Evolutionary conservation across 2,797 vertebrate genomes (phyloP), one percentile per base, ranked within the genome.

Genomic region (Propithecus perrieri): DNA sequence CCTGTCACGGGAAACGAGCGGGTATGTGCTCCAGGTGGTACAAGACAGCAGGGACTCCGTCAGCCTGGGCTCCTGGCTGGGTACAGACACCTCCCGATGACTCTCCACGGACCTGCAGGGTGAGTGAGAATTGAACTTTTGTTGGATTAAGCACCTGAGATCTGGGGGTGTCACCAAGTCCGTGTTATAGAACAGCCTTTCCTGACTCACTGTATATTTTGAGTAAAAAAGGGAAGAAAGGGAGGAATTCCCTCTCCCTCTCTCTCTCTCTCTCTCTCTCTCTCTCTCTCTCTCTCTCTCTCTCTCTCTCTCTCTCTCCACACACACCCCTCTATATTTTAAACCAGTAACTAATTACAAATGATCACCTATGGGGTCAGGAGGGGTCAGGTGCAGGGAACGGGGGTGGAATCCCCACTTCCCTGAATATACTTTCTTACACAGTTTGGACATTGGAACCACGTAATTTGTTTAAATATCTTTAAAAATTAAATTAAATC

Each of bases 1-100:
- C n/a, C n/a, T 7, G 4, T 10, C 57, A 2, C 11, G 9, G 24
- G 3, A 65, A 50, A 10, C 26, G 6, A 1, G 6, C 26, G n/a
- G 46, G 55, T 5, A 3, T 7, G 33, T 0, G 20, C 4, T 53
- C 80, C 57, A 43, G 43, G 14, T 6, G 7, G 28, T 24, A 26
- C n/a, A 12, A 20, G 69, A 43, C 3, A 4, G 69, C 13, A 11
- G 55, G 30, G 55, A 17, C 10, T 4, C 41, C 13, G 3, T 28
- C 20, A 22, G 10, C n/a, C 2, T 1, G 26, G 43, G 69, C 12
- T 11, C 41, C 55, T 24, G 35, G 30, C n/a, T 5, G 7, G 24
- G 61, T 33, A 11, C 28, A 20, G 72, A 61, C 15, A 22, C 57
- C n/a, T 65, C 69, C 46, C 3, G 38, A 20, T 13, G 38, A 55